phyloP scores from a whole-genome alignment of 2,113 vertebrate species.

The Coreoperca whiteheadi region DNA sequence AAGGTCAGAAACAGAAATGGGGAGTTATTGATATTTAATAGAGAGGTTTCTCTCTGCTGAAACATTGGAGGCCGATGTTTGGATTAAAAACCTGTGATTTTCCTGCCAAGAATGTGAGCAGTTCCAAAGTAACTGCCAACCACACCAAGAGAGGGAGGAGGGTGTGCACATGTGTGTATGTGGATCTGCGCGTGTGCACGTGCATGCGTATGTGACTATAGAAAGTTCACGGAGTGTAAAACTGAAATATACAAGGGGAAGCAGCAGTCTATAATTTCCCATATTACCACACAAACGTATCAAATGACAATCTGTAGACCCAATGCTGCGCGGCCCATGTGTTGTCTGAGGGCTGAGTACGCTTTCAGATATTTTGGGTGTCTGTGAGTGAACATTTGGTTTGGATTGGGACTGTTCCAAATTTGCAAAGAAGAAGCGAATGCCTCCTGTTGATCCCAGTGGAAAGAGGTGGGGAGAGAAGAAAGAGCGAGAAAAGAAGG shows the following conservation, averaged over 20 bases:
- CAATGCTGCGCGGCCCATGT: constrained; percentile 34
- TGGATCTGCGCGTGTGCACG: constrained; percentile 42
- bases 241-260: constrained; percentile 73
- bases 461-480: constrained; percentile 58
- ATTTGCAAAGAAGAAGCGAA: constrained; percentile 71
- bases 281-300: constrained; percentile 69
- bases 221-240: constrained; percentile 77
- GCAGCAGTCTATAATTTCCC: constrained; percentile 76
- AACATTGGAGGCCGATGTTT: constrained; percentile 70
- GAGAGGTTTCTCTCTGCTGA: constrained; percentile 87
- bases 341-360: constrained; percentile 89
- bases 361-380: constrained; percentile 91
- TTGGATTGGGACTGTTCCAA: constrained; percentile 69
- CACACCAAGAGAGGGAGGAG: constrained; percentile 60
- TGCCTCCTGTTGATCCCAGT: constrained; percentile 71
- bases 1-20: constrained; percentile 12
- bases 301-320: constrained; percentile 64
- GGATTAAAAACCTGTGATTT: constrained; percentile 78
- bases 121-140: constrained; percentile 81
- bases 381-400: constrained; percentile 79
- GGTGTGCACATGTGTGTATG: constrained; percentile 28
- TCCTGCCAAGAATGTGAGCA: constrained; percentile 81
- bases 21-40: constrained; percentile 75
- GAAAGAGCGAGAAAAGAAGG: constrained; percentile 34
- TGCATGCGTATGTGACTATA: constrained; percentile 69